Evolutionary conservation across 2,797 vertebrate species (phyloP).

Genomic region (Balearica regulorum): DNA sequence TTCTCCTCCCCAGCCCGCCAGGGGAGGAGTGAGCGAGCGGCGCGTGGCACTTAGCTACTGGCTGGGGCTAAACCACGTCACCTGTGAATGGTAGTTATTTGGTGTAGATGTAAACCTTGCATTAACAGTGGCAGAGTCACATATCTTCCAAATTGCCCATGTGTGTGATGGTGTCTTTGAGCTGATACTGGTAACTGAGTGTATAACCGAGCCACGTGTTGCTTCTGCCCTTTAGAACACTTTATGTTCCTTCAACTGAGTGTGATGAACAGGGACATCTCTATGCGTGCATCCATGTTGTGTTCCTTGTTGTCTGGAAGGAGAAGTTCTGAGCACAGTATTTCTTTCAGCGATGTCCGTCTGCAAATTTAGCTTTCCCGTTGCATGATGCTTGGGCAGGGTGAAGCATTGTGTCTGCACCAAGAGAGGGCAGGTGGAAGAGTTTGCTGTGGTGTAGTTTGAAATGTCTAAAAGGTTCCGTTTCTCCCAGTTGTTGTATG

Average conservation of each 20-base stretch:
- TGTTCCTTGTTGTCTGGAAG: too few species aligned
- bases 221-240: not conserved
- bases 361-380: not conserved
- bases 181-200: too few species aligned
- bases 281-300: not conserved
- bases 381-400: not conserved
- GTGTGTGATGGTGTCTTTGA: too few species aligned
- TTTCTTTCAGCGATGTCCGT: not conserved
- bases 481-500: not conserved
- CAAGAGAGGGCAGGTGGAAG: too few species aligned
- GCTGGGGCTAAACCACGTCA: too few species aligned
- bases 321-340: too few species aligned
- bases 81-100: not conserved
- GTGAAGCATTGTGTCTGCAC: too few species aligned
- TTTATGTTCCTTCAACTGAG: not conserved
- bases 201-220: rapidly evolving
- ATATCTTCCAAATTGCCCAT: rapidly evolving
- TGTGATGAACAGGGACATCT: not conserved
- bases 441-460: not conserved
- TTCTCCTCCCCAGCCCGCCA: too few species aligned
- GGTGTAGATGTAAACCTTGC: not conserved
- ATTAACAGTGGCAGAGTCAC: not conserved
- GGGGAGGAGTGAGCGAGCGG: too few species aligned
- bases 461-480: not conserved
- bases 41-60: too few species aligned